Evolutionary conservation across 2,113 vertebrate genomes (phyloP).

Genomic region (Nibea coibor): DNA sequence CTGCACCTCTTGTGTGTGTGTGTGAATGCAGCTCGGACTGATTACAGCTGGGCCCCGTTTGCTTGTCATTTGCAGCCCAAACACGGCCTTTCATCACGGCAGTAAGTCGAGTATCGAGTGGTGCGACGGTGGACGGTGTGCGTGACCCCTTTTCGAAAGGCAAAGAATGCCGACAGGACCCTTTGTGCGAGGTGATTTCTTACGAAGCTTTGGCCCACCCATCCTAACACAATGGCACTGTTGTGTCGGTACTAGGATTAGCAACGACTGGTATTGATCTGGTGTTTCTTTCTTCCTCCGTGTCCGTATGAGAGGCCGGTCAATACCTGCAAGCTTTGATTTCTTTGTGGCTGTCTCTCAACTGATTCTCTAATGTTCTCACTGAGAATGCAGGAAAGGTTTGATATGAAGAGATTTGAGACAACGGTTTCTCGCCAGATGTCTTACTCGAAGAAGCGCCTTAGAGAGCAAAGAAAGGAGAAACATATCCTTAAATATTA

Average conservation of each 20-base stretch:
- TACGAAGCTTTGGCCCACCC: conserved; percentile 43
- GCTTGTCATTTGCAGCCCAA: conserved; percentile 15
- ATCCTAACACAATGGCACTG: conserved; percentile 64
- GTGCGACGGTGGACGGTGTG: not conserved
- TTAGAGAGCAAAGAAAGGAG: not conserved
- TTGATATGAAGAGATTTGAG: conserved; percentile 12
- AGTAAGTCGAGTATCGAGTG: conserved; percentile 33
- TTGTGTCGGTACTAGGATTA: conserved; percentile 74
- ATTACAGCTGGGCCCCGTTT: conserved; percentile 16
- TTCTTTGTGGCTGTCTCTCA: conserved; percentile 61
- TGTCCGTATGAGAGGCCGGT: conserved; percentile 63
- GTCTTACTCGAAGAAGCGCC: not conserved
- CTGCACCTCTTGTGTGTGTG: not conserved
- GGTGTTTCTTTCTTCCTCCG: conserved; percentile 54
- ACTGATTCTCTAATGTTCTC: conserved; percentile 22
- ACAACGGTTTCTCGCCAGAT: not conserved
- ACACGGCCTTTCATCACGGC: conserved; percentile 36
- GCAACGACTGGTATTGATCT: conserved; percentile 70
- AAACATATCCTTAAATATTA: too few relatives aligned
- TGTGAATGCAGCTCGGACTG: conserved; percentile 42
- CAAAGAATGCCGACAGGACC: conserved; percentile 21
- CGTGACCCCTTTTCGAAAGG: conserved; percentile 14
- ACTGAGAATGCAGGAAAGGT: conserved; percentile 17
- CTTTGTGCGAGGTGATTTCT: conserved; percentile 60
- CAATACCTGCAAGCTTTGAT: conserved; percentile 75